Base-by-base conservation (phyloP, 2,113 vertebrate genomes). In the Heterotis niloticus region DNA sequence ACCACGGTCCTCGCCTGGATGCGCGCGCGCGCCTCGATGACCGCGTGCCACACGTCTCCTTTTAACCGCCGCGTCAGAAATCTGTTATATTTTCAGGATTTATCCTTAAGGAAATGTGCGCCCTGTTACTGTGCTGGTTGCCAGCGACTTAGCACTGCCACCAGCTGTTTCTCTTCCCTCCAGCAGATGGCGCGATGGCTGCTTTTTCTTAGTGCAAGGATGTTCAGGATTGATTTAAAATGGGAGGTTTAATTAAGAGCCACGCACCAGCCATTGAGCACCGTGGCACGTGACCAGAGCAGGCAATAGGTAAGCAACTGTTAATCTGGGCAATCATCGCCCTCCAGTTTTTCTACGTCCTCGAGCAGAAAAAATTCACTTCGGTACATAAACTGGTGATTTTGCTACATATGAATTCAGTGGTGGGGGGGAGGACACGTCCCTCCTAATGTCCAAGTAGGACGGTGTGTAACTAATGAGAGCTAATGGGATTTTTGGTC, bases 171-270 rank as follows among this genome's bases (percentile, higher is more conserved):
- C 74, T 74, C 56, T 75, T 54, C 69, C 34, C 64, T 52, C 79
- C 85, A 85, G 82, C 69, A 85, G 85, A 79, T 77, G 85, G 81
- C 83, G 76, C 75, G 64, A 81, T 79, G 67, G 51, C 1, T 28
- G 51, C 17, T 75, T 66, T 67, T 73, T n/a, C 10, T 65, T 29
- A 7, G n/a, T 64, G 60, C 17, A n/a, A 23, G 29, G 28, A 28
- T 64, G 29, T 76, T 16, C 34, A 59, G 62, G 75, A 51, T 20
- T 24, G 17, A 67, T 57, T 68, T 78, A 17, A 78, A 57, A 67
- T 78, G 64, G 14, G 17, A 68, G 52, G 65, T 78, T 78, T 44
- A 17, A 57, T 56, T 26, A 68, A 12, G 51, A 18, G 64, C 13
- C 18, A 68, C n/a, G 64, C 67, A 5, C 12, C 64, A 11, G 20